phyloP scores from a whole-genome alignment of 2,113 vertebrate genomes.

The Helogale parvula region DNA sequence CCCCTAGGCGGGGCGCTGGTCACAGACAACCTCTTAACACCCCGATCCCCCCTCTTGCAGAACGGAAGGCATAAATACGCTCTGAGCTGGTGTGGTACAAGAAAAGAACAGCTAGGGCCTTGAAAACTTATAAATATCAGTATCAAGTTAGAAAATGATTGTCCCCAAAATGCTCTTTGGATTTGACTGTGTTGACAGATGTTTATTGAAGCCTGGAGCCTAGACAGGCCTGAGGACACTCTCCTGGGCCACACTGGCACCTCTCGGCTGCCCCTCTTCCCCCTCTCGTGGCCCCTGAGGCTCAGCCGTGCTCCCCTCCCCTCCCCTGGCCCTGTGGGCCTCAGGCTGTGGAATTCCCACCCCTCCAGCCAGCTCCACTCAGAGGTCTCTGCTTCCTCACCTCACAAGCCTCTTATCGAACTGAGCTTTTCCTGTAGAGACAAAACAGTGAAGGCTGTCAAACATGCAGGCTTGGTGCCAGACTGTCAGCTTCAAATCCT shows the following conservation, averaged over 20 bases:
- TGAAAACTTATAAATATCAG: neutral
- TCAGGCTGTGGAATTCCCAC: accelerated
- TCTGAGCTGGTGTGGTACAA: neutral
- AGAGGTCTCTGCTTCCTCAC: neutral
- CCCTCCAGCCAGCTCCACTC: no score
- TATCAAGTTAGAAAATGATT: neutral
- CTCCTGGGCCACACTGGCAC: neutral
- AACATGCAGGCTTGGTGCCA: neutral
- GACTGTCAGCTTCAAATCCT: neutral
- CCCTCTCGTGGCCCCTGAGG: neutral
- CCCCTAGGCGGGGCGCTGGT: accelerated
- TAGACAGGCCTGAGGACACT: neutral
- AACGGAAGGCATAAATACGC: neutral
- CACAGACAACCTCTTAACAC: neutral
- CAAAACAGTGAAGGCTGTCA: neutral
- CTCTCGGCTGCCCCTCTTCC: neutral
- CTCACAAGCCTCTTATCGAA: neutral
- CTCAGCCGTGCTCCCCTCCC: neutral
- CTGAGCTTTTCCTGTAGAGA: neutral
- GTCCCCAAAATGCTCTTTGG: neutral
- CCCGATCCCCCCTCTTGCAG: neutral
- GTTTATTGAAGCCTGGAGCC: neutral
- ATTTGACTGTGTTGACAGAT: neutral
- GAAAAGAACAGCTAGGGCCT: neutral
- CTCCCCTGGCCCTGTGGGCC: neutral